A percentile compares a stretch with the other conserved stretches of the same genome.
phyloP scores from a whole-genome alignment of 2,113 vertebrate species.

The Poeciliopsis prolifica region DNA sequence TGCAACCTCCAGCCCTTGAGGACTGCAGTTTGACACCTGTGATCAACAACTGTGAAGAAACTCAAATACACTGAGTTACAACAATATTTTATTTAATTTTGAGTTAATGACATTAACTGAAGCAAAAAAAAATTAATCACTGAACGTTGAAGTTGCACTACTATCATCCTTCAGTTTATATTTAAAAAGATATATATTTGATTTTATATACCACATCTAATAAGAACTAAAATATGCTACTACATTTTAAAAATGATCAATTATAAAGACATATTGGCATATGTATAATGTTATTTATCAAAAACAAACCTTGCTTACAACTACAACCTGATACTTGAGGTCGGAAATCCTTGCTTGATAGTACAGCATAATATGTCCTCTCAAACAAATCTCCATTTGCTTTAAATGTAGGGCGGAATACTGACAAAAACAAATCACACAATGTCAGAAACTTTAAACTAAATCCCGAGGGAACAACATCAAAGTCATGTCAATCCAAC shows the following conservation, averaged over 20 bases:
- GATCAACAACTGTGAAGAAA: no score
- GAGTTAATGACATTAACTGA: background rate
- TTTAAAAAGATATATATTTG: background rate
- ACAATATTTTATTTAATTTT: no score
- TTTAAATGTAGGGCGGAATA: background rate
- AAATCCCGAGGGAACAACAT: background rate
- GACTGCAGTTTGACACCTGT: no score
- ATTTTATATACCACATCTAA: background rate
- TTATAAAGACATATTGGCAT: no score
- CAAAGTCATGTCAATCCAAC: background rate
- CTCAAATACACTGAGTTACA: no score
- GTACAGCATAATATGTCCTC: background rate
- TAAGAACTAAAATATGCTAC: background rate
- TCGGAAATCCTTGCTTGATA: background rate
- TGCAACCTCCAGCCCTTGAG: no score
- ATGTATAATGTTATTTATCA: background rate
- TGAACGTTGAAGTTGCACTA: background rate
- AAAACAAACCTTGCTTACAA: background rate
- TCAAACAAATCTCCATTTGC: background rate
- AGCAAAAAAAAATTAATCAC: background rate
- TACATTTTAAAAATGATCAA: background rate
- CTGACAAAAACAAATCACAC: conserved; percentile 3
- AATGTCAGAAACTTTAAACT: background rate
- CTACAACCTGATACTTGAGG: background rate
- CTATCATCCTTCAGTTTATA: background rate